Base-by-base conservation (phyloP, 1,140 invertebrate species). In the Uloborus diversus region DNA sequence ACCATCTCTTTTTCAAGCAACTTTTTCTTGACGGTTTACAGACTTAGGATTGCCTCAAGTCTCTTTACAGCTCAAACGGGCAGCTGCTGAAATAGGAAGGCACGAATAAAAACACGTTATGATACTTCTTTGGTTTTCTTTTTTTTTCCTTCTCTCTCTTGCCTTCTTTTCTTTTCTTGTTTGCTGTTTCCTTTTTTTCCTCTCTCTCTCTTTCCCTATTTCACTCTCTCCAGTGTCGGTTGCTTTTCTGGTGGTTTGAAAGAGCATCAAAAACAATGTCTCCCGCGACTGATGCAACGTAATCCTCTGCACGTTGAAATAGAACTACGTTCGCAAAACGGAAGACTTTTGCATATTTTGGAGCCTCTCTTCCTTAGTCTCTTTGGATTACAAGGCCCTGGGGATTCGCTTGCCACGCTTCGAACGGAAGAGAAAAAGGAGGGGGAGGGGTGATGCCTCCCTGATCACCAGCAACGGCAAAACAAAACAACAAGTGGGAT, bases 401-500 rank as follows among this genome's bases (percentile, higher is more conserved):
- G 53, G 75, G 30, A 59, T 56, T 68, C 30, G 4, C 30, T 53
- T 25, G 51, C 61, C 49, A 64, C 37, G 47, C 53, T 47, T 30
- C 27, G 35, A 42, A 28, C 23, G 56, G 56, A 61, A 61, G n/a
- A 28, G 57, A 27, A 61, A 20, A 17, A 61, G 57, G 13, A 4
- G 3, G n/a, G 30, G 30, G 30, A 61, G 30, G 27, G 57, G 42
- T 53, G 53, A 76, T 33, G 25, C 35, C 32, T 53, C 69, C 69
- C 69, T 73, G 71, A 78, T 78, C 73, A 78, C 73, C 73, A 47
- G 51, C 25, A 56, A 66, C 73, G 64, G 32, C 47, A 69, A 69
- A 78, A 66, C 62, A 78, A 78, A 68, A 79, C 76, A 69, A 33
- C 76, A 79, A 79, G 76, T 79, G 76, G 76, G 76, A 79, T 79